Base-by-base conservation (phyloP, 2,888 invertebrate genomes). In the Synergus laeviventris region DNA sequence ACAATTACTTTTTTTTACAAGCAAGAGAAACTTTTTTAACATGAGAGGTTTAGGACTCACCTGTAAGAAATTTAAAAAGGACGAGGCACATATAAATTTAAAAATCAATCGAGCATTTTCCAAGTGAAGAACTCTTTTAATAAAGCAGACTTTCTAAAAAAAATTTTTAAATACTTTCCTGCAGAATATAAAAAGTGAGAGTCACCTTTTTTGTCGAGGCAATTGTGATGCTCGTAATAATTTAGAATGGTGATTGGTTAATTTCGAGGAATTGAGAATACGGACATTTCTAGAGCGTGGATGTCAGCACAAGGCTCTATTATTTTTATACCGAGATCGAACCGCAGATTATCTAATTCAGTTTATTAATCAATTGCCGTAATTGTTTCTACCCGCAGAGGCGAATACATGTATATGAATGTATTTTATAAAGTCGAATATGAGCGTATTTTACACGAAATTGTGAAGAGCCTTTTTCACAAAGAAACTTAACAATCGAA, bases 301-400 rank as follows among this genome's bases (percentile, higher is more conserved):
- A 81, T 60, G 42, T 77, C 78, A 74, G 73, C 74, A 80, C 78
- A 74, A 79, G 38, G 59, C 60, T 78, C 81, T 81, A 84, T 86
- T 84, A 83, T 82, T 84, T 81, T 84, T 82, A 80, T 80, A 74
- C 76, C 74, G 82, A 78, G 86, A 86, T 86, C 86, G 86, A 86
- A 84, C 82, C 74, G 81, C 81, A 85, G 86, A 88, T 87, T 87
- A 87, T 87, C 86, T 87, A 89, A 89, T 90, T 90, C 86, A 82
- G 84, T 87, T 88, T 89, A 90, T 90, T 88, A 87, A 88, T 86
- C 88, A 88, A 89, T 89, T 88, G 87, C 80, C 79, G 83, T 87
- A 87, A 87, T 89, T 87, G 87, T 86, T 81, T 78, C 81, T 81
- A 79, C 84, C 84, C 83, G 82, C 81, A 85, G 76, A 49, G 61